Evolutionary conservation across 2,888 invertebrate genomes (phyloP).

Genomic region (Eupithecia tripunctaria): DNA sequence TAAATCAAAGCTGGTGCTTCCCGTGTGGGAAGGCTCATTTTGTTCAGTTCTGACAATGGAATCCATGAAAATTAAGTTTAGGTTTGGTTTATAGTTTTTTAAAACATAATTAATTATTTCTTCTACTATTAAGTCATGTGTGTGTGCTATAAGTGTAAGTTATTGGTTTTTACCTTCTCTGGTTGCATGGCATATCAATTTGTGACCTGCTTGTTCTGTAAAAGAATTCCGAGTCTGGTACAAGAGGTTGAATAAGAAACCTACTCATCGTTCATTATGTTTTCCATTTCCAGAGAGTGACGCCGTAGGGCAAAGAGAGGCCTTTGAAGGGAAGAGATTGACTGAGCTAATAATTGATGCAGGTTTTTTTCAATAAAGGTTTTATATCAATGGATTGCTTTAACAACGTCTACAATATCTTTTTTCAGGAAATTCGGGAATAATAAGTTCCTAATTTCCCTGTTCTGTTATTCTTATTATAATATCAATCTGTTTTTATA

Average conservation of each 20-base stretch:
- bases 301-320: background rate
- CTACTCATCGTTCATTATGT: constrained; percentile 1
- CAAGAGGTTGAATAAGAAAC: background rate
- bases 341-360: background rate
- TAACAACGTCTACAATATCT: background rate
- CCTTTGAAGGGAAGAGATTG: background rate
- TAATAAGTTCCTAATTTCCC: background rate
- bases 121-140: too few relatives aligned
- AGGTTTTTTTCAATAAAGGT: background rate
- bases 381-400: background rate
- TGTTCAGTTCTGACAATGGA: too few relatives aligned
- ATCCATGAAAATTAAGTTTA: too few relatives aligned
- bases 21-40: too few relatives aligned
- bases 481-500: background rate
- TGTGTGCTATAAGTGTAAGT: too few relatives aligned
- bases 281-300: background rate
- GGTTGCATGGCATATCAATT: too few relatives aligned
- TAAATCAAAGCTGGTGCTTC: too few relatives aligned
- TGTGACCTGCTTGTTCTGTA: too few relatives aligned
- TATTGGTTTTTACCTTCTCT: too few relatives aligned
- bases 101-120: too few relatives aligned
- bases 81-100: too few relatives aligned
- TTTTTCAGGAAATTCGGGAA: background rate
- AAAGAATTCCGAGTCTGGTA: background rate
- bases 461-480: background rate